Conservation (phyloP, 2,888 invertebrate species). For the Eurois occulta region DNA sequence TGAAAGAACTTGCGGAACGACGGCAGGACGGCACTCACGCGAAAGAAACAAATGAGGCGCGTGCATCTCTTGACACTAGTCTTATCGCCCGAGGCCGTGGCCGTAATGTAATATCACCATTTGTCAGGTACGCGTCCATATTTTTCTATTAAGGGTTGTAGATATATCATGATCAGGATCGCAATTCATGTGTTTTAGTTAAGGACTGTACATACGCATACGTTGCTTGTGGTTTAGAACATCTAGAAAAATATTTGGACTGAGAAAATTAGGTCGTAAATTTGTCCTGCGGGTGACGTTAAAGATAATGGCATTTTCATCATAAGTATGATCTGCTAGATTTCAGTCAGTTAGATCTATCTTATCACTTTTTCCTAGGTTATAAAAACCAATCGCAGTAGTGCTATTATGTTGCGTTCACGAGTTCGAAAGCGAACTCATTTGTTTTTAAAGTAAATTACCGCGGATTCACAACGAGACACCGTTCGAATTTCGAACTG, state of each 20-base stretch:
- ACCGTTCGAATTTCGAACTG: no score
- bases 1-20: not conserved
- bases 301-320: not conserved
- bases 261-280: not conserved
- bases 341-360: not conserved
- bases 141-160: constrained; percentile 31
- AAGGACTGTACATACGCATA: not conserved
- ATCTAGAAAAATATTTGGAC: not conserved
- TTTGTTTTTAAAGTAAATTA: not conserved
- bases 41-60: not conserved
- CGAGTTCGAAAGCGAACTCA: not conserved
- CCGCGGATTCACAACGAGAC: not conserved
- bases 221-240: not conserved
- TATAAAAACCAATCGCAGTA: not conserved
- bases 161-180: constrained; percentile 16
- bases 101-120: constrained; percentile 13
- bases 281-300: not conserved
- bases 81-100: not conserved
- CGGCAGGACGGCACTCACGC: not conserved
- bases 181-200: constrained; percentile 25
- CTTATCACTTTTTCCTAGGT: not conserved
- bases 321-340: not conserved
- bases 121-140: constrained; percentile 23
- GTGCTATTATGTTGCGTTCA: not conserved
- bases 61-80: not conserved